These are phyloP conservation scores for Puma concolor DNA, from an alignment of 2,113 vertebrate genomes.

Conservation along the genomic window DNA sequence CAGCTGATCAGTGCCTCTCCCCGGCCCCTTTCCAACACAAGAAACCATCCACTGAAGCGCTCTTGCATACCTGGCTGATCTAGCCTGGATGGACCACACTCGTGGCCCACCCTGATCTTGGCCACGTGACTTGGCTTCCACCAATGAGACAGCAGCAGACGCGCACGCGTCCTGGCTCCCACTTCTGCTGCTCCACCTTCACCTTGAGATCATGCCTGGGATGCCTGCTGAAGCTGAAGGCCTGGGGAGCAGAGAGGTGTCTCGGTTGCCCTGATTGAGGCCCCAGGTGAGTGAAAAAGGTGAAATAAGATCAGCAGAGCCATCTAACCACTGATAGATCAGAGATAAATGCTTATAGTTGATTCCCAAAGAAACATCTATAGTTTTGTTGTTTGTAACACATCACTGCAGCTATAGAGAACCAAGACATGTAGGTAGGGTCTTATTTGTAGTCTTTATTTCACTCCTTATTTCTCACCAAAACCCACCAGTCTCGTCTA, in stretches of 20 bases:
- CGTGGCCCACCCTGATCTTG: neutral
- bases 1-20: neutral
- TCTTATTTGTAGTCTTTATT: neutral
- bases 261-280: neutral
- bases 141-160: neutral
- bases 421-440: neutral
- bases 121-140: neutral
- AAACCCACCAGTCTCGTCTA: neutral
- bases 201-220: neutral
- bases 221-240: neutral
- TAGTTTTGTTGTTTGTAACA: neutral
- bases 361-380: neutral
- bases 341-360: neutral
- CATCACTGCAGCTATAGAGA: neutral
- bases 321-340: neutral
- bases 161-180: neutral
- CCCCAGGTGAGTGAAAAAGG: rapidly evolving
- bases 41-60: rapidly evolving
- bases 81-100: rapidly evolving
- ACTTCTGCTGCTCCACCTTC: neutral
- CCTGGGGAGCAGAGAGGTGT: rapidly evolving
- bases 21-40: neutral
- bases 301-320: neutral
- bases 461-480: neutral
- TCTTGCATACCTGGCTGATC: rapidly evolving